Evolutionary conservation across 2,888 invertebrate species (phyloP), one percentile per base, ranked within the genome.

Genomic region (Ryuthela nishihirai): DNA sequence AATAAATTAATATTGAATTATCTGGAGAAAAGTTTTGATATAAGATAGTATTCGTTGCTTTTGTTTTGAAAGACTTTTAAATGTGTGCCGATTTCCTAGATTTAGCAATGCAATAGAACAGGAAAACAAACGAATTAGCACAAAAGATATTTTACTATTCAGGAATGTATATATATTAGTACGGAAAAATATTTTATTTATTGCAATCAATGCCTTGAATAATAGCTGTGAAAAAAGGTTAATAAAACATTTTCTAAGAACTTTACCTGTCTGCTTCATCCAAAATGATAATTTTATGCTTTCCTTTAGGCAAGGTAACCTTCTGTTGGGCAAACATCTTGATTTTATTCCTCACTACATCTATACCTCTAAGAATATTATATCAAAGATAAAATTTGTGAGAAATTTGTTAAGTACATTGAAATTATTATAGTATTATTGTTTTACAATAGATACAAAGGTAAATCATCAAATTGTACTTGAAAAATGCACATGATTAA

Each of bases 321-420:
- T 88, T 90, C 72, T 94, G 91, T 71, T 97, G 97, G 0, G 97
- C 97, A 78, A 99, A 99, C 88, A 93, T 91, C 78, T 99, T 99
- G 32, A 99, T 97, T 76, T 97, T 97, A 73, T 98, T 97, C 47
- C 99, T 80, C 0, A 99, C 98, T 9, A 95, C 90, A 75, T 99
- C 99, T 67, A 99, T 98, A 34, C 99, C 99, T 71, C 99, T 84
- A 68, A 39, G 69, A 67, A 26, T 45, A 29, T 20, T 52, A 49
- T 47, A 45, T 20, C 12, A 35, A 39, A 25, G n/a, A 41, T 18
- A 38, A 3, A 38, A 17, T 18, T 18, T 18, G 12, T 38, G 17
- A 3, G 3, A 38, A 18, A 29, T 10, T 7, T 38, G n/a, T 12
- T 18, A 15, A 38, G 10, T 36, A 6, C 10, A 38, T 18, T 18